Conservation (phyloP, 2,113 vertebrate species). For the Vulpes vulpes region DNA sequence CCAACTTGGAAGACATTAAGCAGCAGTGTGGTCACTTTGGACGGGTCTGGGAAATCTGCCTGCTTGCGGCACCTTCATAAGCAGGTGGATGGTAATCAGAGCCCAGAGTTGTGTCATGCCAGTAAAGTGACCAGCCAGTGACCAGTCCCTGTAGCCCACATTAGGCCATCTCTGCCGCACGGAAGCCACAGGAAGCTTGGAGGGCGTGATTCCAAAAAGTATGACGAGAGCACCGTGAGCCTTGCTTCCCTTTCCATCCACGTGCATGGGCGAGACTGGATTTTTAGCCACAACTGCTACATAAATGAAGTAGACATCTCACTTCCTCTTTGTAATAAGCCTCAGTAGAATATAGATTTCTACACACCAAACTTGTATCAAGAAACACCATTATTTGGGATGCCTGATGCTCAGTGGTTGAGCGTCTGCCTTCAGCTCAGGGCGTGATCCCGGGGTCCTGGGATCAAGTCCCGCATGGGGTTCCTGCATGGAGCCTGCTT, state of each 20-base stretch:
- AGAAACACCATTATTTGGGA: neutral
- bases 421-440: too few species aligned
- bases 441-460: too few species aligned
- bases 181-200: neutral
- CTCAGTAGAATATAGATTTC: neutral
- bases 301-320: neutral
- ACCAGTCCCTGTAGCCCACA: neutral
- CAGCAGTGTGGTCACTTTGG: accelerated
- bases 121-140: neutral
- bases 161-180: neutral
- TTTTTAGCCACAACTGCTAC: neutral
- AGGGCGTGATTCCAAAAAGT: neutral
- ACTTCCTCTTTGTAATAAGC: neutral
- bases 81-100: neutral
- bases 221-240: accelerated
- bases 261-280: neutral
- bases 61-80: neutral
- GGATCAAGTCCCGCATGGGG: too few species aligned
- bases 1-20: too few species aligned
- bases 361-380: neutral
- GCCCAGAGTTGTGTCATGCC: neutral
- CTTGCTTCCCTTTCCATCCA: neutral
- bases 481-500: too few species aligned
- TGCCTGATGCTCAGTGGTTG: too few species aligned
- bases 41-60: neutral